Base-by-base conservation (phyloP, 2,888 invertebrate genomes). In the Cloeon dipterum region DNA sequence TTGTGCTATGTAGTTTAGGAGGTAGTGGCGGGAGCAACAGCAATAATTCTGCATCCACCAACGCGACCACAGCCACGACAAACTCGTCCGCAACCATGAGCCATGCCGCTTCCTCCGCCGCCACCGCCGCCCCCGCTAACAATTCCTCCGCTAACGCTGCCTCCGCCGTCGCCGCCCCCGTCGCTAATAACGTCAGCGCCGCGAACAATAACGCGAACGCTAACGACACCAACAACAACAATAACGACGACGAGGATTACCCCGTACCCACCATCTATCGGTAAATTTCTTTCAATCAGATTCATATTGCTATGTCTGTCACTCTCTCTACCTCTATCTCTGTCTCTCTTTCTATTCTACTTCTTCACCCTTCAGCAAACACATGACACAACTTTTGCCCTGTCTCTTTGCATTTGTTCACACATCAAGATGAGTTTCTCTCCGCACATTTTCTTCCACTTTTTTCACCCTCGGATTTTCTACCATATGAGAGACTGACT, bases 231-330 rank as follows among this genome's bases (percentile, higher is more conserved):
- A 70, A 69, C 53, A 79, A 76, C 68, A 74, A 70, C 57, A 77
- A 78, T 66, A 78, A 81, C 57, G 58, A 58, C 42, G 59, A 59
- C 43, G 78, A 81, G 63, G 78, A 78, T 58, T 78, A 74, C 62
- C 74, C 78, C 57, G 74, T 79, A 60, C 74, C 75, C 48, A 81
- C 82, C 49, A 82, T 83, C 61, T 83, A 83, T 70, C 78, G 83
- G 83, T 82, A 75, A 43, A 46, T 46, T 32, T 5, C 14, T 3
- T 13, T 25, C 10, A 20, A n/a, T 18, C 16, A 21, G 21, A n/a
- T n/a, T n/a, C n/a, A n/a, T n/a, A n/a, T n/a, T n/a, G n/a, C n/a
- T n/a, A n/a, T n/a, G 21, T 16, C 29, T 20, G 34, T 23, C 35
- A 41, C 34, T 32, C 39, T 39, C 40, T 26, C 34, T 26, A 21